Base-by-base conservation (phyloP, 2,797 vertebrate genomes). In the Silurus aristotelis region DNA sequence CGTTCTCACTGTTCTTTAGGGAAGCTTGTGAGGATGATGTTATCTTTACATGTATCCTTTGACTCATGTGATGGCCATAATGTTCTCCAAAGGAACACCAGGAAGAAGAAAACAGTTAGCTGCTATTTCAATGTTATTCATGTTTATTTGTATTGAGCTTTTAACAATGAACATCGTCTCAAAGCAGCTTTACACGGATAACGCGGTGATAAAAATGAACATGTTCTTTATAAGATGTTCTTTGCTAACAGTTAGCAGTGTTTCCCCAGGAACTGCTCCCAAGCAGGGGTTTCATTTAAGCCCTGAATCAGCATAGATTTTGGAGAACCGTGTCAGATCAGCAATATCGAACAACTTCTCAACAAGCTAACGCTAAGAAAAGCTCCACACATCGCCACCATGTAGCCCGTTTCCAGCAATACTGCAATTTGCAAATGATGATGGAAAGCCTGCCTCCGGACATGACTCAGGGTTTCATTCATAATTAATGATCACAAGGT, bases 1-100 rank as follows among this genome's bases (percentile, higher is more conserved):
- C 13, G 38, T 4, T 48, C 43, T 13, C 70, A 48, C 38, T 85
- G 86, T 88, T 91, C 91, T 90, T 91, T 91, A 91, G 43, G 66
- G 43, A 60, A 84, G 31, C 10, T 61, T 48, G 13, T 52, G 17
- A 71, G 55, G 67, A 72, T 2, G 56, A 52, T 48, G 1, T 70
- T 72, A 80, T 80, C 48, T 71, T 70, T 77, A 31, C 43, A 52
- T 31, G 9, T 66, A 9, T 64, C 14, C 68, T 43, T 38, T 52
- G 43, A 80, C 70, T 27, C 56, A 52, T 27, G 38, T 46, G 27
- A 48, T 80, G 55, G 25, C 38, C n/a, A 46, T n/a, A 10, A 20
- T 75, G 56, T 48, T 43, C 17, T 38, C 68, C 7, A 13, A 31
- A 1, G 13, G 77, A 79, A 20, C 38, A 66, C 52, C 61, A 27